These are phyloP conservation scores for Phenacoccus solenopsis DNA, from an alignment of 1,140 invertebrate species.

Conservation along the genomic window DNA sequence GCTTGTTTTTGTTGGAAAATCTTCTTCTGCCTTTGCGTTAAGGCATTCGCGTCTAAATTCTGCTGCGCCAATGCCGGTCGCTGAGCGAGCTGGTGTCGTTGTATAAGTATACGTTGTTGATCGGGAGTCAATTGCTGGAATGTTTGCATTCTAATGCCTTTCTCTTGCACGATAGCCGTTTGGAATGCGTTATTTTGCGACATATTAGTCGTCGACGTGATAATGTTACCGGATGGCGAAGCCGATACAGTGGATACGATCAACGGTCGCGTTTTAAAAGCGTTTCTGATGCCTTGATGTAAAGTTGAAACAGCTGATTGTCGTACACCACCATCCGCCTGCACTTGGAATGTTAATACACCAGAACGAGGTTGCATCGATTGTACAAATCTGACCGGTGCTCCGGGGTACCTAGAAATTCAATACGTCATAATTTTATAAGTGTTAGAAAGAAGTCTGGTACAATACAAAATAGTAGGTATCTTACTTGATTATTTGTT, in stretches of 20 bases:
- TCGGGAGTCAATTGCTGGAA: constrained; percentile 30
- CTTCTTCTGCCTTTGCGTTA: constrained; percentile 24
- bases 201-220: neutral
- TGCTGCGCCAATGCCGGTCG: neutral
- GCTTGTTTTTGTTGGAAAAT: constrained; percentile 25
- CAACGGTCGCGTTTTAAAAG: neutral
- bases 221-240: neutral
- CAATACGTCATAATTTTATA: neutral
- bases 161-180: neutral
- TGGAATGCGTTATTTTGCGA: neutral
- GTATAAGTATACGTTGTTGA: constrained; percentile 37
- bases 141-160: constrained; percentile 28
- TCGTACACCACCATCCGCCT: neutral
- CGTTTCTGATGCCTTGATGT: neutral
- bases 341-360: neutral
- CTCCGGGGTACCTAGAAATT: neutral
- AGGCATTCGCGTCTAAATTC: neutral
- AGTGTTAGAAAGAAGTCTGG: neutral
- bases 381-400: neutral
- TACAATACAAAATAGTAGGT: neutral
- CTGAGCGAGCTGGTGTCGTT: constrained; percentile 27
- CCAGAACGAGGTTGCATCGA: neutral
- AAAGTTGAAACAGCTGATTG: neutral
- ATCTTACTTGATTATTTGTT: neutral
- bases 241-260: neutral